A percentile compares a stretch with the other conserved stretches of the same genome.
Conservation (phyloP, 2,888 invertebrate genomes). For the Chymomyza amoena region DNA sequence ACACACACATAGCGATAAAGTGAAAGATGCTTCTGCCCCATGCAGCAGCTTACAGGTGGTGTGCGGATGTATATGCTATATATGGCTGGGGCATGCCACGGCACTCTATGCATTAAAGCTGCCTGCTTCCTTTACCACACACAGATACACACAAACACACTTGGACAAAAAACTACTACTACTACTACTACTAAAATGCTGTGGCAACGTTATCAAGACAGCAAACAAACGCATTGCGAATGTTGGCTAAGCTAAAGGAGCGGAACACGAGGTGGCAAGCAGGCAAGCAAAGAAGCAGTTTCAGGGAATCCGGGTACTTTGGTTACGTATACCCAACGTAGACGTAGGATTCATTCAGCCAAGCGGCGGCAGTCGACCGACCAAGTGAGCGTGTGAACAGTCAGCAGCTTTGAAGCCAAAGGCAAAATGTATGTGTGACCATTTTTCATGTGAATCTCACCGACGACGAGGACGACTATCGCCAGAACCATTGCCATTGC, state of each 20-base stretch:
- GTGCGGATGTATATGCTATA: not conserved
- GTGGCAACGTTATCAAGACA: conserved; percentile 34
- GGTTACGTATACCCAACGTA: not conserved
- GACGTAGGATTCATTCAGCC: not conserved
- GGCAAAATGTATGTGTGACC: conserved; percentile 61
- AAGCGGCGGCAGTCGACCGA: conserved; percentile 21
- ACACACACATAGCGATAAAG: conserved; percentile 31
- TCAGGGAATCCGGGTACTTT: not conserved
- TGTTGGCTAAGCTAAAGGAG: conserved; percentile 34
- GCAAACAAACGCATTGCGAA: conserved; percentile 49
- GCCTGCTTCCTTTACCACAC: conserved; percentile 13
- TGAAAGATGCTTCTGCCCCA: conserved; percentile 30
- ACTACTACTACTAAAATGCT: not conserved
- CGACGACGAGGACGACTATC: conserved; percentile 23
- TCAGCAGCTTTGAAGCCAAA: conserved; percentile 59
- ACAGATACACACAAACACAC: conserved; percentile 11
- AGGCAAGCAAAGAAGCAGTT: not conserved
- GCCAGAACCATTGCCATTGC: conserved; percentile 9
- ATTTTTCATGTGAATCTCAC: conserved; percentile 56
- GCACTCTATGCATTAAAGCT: conserved; percentile 1
- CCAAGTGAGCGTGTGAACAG: conserved; percentile 56
- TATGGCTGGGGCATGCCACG: conserved; percentile 1
- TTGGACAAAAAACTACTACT: not conserved
- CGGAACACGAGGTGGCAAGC: conserved; percentile 16
- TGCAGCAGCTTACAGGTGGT: not conserved